Percentiles rank a stretch among this genome's conserved stretches.
Conservation (phyloP, 2,888 invertebrate genomes). For the Drosophila nr. fundita region DNA sequence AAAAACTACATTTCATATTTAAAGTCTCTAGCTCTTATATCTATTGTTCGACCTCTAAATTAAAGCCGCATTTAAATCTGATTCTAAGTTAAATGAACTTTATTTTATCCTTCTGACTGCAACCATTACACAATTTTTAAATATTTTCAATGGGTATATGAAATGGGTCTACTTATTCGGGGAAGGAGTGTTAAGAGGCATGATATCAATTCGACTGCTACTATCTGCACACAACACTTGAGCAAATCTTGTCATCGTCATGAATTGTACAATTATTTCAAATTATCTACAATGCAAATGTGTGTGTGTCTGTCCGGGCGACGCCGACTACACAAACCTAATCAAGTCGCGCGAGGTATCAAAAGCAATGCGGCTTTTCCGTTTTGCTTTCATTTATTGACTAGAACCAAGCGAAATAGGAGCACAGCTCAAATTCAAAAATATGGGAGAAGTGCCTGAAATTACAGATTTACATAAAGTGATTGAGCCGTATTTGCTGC, state of each 20-base stretch:
- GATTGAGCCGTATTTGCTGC: slow-evolving; percentile 75
- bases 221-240: slow-evolving; percentile 54
- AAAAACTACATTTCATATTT: neutral
- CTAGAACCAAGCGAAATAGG: slow-evolving; percentile 7
- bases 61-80: neutral
- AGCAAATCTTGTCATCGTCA: slow-evolving; percentile 40
- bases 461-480: slow-evolving; percentile 77
- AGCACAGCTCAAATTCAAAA: slow-evolving; percentile 1
- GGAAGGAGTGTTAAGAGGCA: slow-evolving; percentile 37
- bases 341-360: slow-evolving; percentile 17
- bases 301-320: neutral
- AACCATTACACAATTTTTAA: neutral
- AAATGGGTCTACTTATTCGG: slow-evolving; percentile 33
- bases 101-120: neutral
- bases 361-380: slow-evolving; percentile 37
- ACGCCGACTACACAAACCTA: slow-evolving; percentile 9
- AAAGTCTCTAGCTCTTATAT: neutral
- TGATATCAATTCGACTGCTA: slow-evolving; percentile 30
- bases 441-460: slow-evolving; percentile 76
- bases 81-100: neutral
- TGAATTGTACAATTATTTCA: slow-evolving; percentile 22
- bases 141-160: neutral
- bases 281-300: slow-evolving; percentile 28
- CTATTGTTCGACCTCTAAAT: neutral
- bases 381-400: slow-evolving; percentile 33